These are phyloP conservation scores for Pogonomyrmex californicus DNA, from an alignment of 1,140 invertebrate species.

Conservation along the genomic window DNA sequence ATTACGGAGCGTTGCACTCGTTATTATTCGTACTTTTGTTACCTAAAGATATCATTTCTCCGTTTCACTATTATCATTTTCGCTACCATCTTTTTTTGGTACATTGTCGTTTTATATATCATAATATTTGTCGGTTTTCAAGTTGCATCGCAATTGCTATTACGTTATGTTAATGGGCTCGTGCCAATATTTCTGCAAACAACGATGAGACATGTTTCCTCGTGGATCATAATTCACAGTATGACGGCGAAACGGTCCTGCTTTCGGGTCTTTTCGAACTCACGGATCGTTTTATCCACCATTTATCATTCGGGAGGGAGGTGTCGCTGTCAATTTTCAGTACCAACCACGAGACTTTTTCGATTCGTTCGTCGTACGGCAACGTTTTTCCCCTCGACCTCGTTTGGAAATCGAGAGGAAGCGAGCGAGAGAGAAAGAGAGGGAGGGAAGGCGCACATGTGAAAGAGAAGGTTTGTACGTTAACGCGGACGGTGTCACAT, in stretches of 20 bases:
- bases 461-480: conserved; percentile 32
- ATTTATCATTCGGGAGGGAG: conserved; percentile 51
- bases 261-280: conserved; percentile 53
- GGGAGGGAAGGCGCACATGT: conserved; percentile 20
- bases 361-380: conserved; percentile 52
- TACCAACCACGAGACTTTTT: conserved; percentile 53
- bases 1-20: not conserved
- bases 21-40: not conserved
- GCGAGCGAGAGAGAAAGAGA: conserved; percentile 30
- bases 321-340: conserved; percentile 61
- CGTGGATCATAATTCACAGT: conserved; percentile 54
- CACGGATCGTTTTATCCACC: conserved; percentile 51
- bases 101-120: too few species aligned
- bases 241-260: conserved; percentile 37
- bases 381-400: conserved; percentile 48
- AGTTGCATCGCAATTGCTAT: conserved; percentile 4
- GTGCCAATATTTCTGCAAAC: conserved; percentile 45
- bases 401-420: conserved; percentile 40
- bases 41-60: not conserved
- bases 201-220: conserved; percentile 37
- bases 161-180: conserved; percentile 43
- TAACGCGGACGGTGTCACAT: conserved; percentile 38
- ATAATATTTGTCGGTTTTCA: not conserved
- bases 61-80: not conserved
- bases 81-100: too few species aligned